phyloP scores from a whole-genome alignment of 2,888 invertebrate genomes.

The Ditula angustiorana region DNA sequence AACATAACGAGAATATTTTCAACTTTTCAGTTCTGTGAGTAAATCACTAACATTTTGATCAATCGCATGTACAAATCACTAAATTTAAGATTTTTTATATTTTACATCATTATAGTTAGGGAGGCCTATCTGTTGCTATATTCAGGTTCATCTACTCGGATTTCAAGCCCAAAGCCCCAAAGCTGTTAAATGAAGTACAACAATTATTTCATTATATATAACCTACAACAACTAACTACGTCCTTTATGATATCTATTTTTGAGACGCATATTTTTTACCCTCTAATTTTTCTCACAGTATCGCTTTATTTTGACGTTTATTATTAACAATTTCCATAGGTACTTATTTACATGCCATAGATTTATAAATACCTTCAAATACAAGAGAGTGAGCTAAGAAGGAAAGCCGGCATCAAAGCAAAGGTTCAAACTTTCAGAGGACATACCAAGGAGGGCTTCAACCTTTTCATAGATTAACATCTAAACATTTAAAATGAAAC shows the following conservation, averaged over 20 bases:
- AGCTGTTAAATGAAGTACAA: conserved; percentile 68
- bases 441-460: conserved; percentile 59
- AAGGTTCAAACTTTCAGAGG: conserved; percentile 59
- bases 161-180: conserved; percentile 72
- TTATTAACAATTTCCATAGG: conserved; percentile 72
- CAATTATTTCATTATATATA: conserved; percentile 61
- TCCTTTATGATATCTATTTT: conserved; percentile 76
- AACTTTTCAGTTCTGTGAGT: conserved; percentile 86
- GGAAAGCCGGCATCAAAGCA: conserved; percentile 59
- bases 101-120: conserved; percentile 35
- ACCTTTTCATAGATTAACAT: conserved; percentile 62
- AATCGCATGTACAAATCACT: conserved; percentile 59
- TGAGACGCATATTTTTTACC: conserved; percentile 74
- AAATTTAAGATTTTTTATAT: conserved; percentile 31
- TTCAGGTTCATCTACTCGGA: conserved; percentile 59
- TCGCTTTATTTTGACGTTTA: conserved; percentile 85
- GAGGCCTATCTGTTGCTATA: conserved; percentile 45
- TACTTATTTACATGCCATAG: conserved; percentile 73
- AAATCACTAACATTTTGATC: conserved; percentile 78
- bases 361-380: conserved; percentile 61
- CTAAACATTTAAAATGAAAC: conserved; percentile 74
- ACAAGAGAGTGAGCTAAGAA: conserved; percentile 62
- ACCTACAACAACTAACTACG: conserved; percentile 79
- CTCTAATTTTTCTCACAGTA: conserved; percentile 84
- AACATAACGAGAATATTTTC: conserved; percentile 81